Conservation (phyloP, 2,888 invertebrate genomes). For the Caradrina clavipalpis region DNA sequence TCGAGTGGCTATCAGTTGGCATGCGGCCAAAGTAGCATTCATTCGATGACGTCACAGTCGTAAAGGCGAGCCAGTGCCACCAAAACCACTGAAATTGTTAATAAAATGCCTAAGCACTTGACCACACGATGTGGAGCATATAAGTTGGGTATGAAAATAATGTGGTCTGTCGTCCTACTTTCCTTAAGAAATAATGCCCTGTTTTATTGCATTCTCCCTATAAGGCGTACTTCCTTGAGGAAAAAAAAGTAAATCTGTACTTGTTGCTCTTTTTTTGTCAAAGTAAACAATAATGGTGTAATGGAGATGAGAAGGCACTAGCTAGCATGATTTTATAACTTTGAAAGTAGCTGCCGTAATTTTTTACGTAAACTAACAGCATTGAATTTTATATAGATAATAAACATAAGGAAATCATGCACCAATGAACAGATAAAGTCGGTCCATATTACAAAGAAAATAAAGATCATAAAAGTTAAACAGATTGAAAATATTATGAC, state of each 20-base stretch:
- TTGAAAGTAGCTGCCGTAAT: neutral
- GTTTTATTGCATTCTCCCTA: constrained; percentile 25
- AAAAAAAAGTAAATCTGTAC: constrained; percentile 28
- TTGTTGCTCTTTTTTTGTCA: constrained; percentile 36
- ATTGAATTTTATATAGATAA: neutral
- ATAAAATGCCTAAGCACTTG: constrained; percentile 62
- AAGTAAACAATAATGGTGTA: neutral
- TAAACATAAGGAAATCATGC: neutral
- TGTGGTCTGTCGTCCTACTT: constrained; percentile 31
- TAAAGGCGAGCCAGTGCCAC: constrained; percentile 57
- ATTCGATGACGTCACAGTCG: constrained; percentile 79
- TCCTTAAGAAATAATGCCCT: constrained; percentile 27
- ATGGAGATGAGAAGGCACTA: neutral
- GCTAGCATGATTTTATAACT: neutral
- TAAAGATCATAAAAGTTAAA: neutral
- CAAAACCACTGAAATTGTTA: constrained; percentile 56
- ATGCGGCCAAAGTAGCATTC: constrained; percentile 81
- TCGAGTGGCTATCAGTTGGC: constrained; percentile 87
- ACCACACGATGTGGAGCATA: constrained; percentile 41
- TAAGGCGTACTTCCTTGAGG: neutral
- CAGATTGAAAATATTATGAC: constrained; percentile 4
- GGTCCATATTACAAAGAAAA: neutral
- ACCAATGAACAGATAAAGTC: neutral
- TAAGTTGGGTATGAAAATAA: constrained; percentile 53
- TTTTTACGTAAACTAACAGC: neutral